Percentiles rank a stretch among this genome's conserved stretches.
These are phyloP conservation scores for Celastrina argiolus DNA, from an alignment of 2,888 invertebrate genomes.

Conservation along the genomic window DNA sequence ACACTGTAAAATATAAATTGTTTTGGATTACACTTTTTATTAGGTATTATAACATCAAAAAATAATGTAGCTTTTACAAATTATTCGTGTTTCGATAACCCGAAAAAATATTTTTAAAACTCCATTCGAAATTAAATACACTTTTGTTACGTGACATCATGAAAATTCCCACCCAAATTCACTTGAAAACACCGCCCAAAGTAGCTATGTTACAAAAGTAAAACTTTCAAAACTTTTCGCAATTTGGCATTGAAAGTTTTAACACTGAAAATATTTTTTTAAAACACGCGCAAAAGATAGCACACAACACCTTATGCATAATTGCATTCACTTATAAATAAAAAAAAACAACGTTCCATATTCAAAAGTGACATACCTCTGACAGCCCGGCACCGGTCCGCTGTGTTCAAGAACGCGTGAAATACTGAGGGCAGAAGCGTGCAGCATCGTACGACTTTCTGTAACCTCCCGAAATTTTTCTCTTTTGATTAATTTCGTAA, in stretches of 20 bases:
- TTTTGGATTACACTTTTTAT: no score
- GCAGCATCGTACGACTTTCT: background rate
- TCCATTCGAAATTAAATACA: no score
- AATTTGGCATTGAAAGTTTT: background rate
- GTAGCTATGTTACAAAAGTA: background rate
- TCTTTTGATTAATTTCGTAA: background rate
- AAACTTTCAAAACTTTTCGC: background rate
- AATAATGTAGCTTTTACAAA: no score
- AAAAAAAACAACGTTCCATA: conserved; percentile 4
- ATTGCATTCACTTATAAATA: background rate
- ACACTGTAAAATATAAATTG: no score
- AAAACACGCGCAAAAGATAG: background rate
- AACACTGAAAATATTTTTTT: background rate
- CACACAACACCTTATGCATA: background rate
- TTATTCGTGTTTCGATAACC: no score
- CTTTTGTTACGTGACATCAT: no score
- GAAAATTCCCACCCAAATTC: no score
- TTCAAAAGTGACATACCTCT: conserved; percentile 11
- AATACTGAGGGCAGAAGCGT: background rate
- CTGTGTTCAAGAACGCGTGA: background rate
- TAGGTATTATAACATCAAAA: no score
- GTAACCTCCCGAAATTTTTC: background rate
- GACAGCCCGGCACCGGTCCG: background rate
- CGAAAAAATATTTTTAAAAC: no score
- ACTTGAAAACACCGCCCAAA: background rate